phyloP scores from a whole-genome alignment of 2,113 vertebrate genomes.

The Heliornis fulica region DNA sequence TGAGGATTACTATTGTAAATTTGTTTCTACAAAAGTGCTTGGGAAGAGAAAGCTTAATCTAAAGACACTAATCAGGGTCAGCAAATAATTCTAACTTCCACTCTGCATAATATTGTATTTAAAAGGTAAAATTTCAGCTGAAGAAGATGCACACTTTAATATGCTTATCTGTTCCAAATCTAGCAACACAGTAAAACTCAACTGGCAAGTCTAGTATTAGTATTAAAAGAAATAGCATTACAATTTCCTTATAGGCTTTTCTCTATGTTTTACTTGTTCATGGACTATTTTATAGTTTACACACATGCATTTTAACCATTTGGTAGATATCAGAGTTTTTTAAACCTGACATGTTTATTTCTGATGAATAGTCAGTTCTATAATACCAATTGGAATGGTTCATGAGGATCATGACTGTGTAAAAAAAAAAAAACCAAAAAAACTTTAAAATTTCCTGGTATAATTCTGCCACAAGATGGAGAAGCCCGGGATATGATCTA shows the following conservation, averaged over 20 bases:
- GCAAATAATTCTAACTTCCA: background rate
- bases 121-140: background rate
- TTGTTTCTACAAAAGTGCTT: background rate
- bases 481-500: background rate
- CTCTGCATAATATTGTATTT: background rate
- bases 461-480: background rate
- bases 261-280: background rate
- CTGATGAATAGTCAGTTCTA: background rate
- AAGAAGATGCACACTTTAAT: background rate
- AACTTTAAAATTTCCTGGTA: background rate
- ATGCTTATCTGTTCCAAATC: background rate
- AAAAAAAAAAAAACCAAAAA: background rate
- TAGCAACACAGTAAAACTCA: background rate
- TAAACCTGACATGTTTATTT: background rate
- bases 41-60: background rate
- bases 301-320: background rate
- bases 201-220: background rate
- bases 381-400: background rate
- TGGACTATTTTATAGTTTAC: background rate
- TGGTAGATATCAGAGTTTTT: background rate
- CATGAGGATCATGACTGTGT: background rate
- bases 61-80: background rate
- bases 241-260: background rate
- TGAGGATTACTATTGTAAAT: background rate
- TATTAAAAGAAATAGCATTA: background rate